Conservation (phyloP, 2,113 vertebrate genomes). For the Centropristis striata region DNA sequence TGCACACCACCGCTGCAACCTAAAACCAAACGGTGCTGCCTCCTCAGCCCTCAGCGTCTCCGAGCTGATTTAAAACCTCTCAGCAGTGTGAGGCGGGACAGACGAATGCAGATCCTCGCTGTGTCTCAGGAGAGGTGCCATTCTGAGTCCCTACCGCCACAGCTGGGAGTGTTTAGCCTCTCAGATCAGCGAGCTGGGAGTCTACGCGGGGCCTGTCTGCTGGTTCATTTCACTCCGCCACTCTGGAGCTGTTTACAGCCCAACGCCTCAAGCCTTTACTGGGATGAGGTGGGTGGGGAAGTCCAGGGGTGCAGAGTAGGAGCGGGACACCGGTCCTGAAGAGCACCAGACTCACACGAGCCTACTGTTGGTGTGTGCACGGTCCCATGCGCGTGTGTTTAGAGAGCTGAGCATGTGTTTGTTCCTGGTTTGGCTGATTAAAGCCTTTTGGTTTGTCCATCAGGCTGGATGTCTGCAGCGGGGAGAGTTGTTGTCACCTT, state of each 20-base stretch:
- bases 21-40: conserved; percentile 50
- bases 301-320: conserved; percentile 32
- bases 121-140: conserved; percentile 64
- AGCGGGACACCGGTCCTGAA: conserved; percentile 40
- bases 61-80: conserved; percentile 55
- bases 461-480: conserved; percentile 52
- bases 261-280: conserved; percentile 68
- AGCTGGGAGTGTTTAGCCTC: conserved; percentile 83
- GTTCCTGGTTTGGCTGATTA: conserved; percentile 70
- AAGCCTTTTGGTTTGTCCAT: conserved; percentile 71
- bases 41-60: conserved; percentile 26
- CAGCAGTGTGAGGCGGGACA: conserved; percentile 10
- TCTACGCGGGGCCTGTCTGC: conserved; percentile 72
- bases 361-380: conserved; percentile 32
- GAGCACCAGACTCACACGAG: conserved; percentile 52
- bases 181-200: conserved; percentile 63
- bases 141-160: conserved; percentile 67
- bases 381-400: conserved; percentile 48
- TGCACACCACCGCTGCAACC: conserved; percentile 30
- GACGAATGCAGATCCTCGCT: conserved; percentile 39
- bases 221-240: conserved; percentile 74
- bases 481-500: conserved; percentile 63
- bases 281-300: conserved; percentile 63
- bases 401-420: conserved; percentile 53
- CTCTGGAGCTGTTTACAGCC: conserved; percentile 81